Base-by-base conservation (phyloP, 2,797 vertebrate species). In the Hirundo rustica region DNA sequence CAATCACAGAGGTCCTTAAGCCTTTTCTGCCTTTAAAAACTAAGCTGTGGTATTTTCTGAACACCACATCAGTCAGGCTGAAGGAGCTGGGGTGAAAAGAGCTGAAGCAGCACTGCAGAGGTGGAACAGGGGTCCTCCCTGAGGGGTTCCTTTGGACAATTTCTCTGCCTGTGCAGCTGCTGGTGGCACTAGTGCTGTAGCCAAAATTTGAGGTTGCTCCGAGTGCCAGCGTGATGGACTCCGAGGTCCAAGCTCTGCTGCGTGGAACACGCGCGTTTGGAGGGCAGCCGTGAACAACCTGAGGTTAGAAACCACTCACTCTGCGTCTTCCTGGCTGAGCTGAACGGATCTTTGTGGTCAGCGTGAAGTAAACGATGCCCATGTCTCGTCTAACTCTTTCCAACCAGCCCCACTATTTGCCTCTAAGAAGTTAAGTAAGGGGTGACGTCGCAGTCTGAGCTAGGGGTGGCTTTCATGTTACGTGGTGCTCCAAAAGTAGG, bases 401-500 rank as follows among this genome's bases (percentile, higher is more conserved):
- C 50, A 84, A 7, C 67, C 30, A 27, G 94, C 74, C 84, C 85
- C 53, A 51, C 83, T 93, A 7, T 77, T 95, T 80, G 76, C 68
- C 64, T 93, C 47, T 17, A 26, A 84, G 88, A 96, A 95, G 95
- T 96, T 96, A 98, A 96, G 95, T 96, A 96, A 97, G 96, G 95
- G 81, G 79, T 97, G 96, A 97, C 94, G 64, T 97, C 14, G 71
- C 81, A 65, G 85, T 85, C 94, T 95, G 87, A 96, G 89, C 92
- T 72, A 85, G 87, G 72, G 94, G 84, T 96, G 91, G 94, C 94
- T 96, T 96, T 97, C 80, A 29, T 68, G 96, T 97, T 97, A 97
- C 8, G 65, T 96, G 96, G 93, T 94, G 85, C 88, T 95, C 79
- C 36, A 70, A 96, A 97, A 97, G 96, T 98, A 97, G 97, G 97